phyloP scores from a whole-genome alignment of 2,888 invertebrate species.

The Seira musarum region DNA sequence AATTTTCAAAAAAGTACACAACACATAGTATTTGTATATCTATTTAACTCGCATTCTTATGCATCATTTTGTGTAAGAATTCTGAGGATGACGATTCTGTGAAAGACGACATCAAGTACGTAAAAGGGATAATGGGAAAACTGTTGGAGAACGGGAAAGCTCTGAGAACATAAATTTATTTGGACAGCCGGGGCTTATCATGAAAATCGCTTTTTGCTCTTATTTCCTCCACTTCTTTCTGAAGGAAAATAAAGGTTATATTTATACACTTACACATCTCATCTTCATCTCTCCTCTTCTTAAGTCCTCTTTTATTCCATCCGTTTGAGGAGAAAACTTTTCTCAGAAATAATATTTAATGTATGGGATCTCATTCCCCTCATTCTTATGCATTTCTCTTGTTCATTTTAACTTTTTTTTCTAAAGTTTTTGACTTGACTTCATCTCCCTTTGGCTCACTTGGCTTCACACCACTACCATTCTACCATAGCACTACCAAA shows the following conservation, averaged over 20 bases:
- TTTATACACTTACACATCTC: conserved; percentile 27
- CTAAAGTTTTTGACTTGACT: neutral
- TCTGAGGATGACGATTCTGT: too few relatives aligned
- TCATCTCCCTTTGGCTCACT: neutral
- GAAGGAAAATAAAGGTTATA: neutral
- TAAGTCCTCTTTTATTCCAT: neutral
- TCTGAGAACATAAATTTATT: conserved; percentile 50
- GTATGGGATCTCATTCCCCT: neutral
- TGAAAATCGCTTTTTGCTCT: conserved; percentile 46
- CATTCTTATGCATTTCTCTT: neutral
- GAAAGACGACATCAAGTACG: too few relatives aligned
- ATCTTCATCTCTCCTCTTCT: conserved; percentile 30
- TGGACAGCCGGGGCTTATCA: conserved; percentile 58
- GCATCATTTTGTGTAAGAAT: too few relatives aligned
- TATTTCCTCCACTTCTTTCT: conserved; percentile 6
- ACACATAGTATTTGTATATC: too few relatives aligned
- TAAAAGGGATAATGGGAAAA: neutral
- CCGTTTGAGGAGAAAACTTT: neutral
- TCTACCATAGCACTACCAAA: too few relatives aligned
- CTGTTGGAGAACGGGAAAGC: conserved; percentile 8
- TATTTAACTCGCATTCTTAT: too few relatives aligned
- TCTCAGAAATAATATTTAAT: conserved; percentile 18
- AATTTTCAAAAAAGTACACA: too few relatives aligned
- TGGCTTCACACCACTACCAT: too few relatives aligned
- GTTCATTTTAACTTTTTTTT: neutral